These are phyloP conservation scores for Miichthys miiuy DNA, from an alignment of 2,797 vertebrate genomes.

Conservation along the genomic window DNA sequence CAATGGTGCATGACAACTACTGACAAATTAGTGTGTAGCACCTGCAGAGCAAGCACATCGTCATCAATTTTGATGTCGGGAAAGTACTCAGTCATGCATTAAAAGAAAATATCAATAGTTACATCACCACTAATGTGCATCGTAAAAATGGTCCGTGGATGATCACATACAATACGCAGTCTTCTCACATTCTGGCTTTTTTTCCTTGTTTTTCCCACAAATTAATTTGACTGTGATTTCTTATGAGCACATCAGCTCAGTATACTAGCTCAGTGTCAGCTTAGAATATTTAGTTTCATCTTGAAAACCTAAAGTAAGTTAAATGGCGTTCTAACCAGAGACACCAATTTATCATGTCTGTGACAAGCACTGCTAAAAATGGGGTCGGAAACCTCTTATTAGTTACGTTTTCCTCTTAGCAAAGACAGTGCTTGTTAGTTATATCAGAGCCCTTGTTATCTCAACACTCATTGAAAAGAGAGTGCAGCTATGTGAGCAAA, in stretches of 20 bases:
- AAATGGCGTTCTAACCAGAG: constrained; percentile 32
- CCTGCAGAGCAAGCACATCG: constrained; percentile 48
- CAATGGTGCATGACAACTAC: constrained; percentile 43
- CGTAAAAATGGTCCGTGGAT: neutral
- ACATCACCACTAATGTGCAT: constrained; percentile 29
- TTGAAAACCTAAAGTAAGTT: constrained; percentile 9
- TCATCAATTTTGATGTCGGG: constrained; percentile 49
- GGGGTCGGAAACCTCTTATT: constrained; percentile 47
- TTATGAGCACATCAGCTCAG: neutral
- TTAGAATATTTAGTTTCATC: constrained; percentile 14
- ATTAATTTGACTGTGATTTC: neutral
- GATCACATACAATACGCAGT: neutral
- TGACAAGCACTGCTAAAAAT: constrained; percentile 25
- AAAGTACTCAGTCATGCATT: constrained; percentile 23
- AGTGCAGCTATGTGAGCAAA: constrained; percentile 52
- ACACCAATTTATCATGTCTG: constrained; percentile 32
- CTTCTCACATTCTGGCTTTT: constrained; percentile 7
- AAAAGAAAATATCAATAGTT: constrained; percentile 47
- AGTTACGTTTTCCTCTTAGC: constrained; percentile 48
- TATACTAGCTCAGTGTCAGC: neutral
- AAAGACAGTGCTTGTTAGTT: constrained; percentile 45
- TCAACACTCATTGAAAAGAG: constrained; percentile 37
- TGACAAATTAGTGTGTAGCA: constrained; percentile 52
- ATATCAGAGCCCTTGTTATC: constrained; percentile 49
- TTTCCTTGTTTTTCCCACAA: neutral